Evolutionary conservation across 2,888 invertebrate species (phyloP), one percentile per base, ranked within the genome.

Genomic region (Nemurella pictetii): DNA sequence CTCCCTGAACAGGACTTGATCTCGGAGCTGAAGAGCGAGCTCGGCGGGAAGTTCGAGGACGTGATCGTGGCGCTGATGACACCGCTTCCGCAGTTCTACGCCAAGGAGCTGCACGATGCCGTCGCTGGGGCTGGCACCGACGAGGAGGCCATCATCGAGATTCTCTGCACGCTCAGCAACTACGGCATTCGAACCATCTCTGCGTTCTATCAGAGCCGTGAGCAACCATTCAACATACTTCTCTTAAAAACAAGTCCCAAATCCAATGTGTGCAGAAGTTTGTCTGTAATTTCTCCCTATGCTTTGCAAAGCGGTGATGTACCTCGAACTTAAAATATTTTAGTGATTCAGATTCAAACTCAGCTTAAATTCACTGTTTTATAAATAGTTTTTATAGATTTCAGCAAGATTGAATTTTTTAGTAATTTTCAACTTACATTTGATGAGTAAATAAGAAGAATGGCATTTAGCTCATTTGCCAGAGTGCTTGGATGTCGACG

Each of bases 21-120:
- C 87, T 95, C 94, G 87, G 96, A 97, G 87, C 91, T 97, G 88
- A 97, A 97, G 91, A 96, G 96, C 88, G 98, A 98, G 90, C 91
- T 98, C 85, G 94, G 95, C 84, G 98, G 98, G 15, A 95, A 96
- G 90, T 94, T 98, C 88, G 97, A 98, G 91, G 96, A 97, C 89
- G 96, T 96, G 82, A 95, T 97, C 87, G 89, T 98, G n/a, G 97
- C 96, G 0, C 91, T 98, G 87, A 96, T 98, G 97, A 97, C 96
- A 1, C 97, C 96, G 1, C 91, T 96, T 86, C 96, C 95, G 12
- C 96, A 97, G 90, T 98, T 95, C 92, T 96, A 98, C 91, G 98
- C 98, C 85, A 95, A 96, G 91, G 96, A 97, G 90, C 91, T 98
- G 84, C 95, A 97, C 89, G 95, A 96, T 89, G 98, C 98, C 83